phyloP scores from a whole-genome alignment of 2,888 invertebrate species.

The Temnothorax ravouxi region DNA sequence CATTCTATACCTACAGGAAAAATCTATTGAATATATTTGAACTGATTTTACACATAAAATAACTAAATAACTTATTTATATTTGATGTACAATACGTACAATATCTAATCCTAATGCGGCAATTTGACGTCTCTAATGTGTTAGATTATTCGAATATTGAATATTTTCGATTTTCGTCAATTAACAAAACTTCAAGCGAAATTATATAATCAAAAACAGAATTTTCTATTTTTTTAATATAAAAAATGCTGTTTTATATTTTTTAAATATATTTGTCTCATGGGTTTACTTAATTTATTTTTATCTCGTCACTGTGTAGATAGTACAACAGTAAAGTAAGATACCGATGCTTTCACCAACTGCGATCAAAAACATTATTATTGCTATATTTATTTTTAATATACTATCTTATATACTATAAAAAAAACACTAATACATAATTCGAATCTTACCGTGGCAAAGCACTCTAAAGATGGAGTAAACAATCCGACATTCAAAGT shows the following conservation, averaged over 20 bases:
- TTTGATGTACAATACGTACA: too few species aligned
- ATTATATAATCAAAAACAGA: neutral
- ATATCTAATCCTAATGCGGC: neutral
- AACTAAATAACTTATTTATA: too few species aligned
- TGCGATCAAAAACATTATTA: neutral
- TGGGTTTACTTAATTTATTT: neutral
- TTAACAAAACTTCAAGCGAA: too few species aligned
- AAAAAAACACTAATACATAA: neutral
- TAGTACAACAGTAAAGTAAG: neutral
- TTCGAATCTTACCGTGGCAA: neutral
- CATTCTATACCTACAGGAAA: too few species aligned
- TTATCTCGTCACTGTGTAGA: neutral
- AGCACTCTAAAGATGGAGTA: neutral
- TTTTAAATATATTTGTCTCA: neutral
- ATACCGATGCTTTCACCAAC: constrained; percentile 3
- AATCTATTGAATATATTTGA: too few species aligned
- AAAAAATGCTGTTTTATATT: neutral
- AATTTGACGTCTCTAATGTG: neutral
- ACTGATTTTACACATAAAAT: too few species aligned
- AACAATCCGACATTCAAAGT: neutral
- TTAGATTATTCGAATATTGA: neutral
- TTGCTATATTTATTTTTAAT: neutral
- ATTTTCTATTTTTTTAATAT: neutral
- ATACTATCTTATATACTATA: neutral
- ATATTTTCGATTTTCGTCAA: too few species aligned